A percentile compares a stretch with the other conserved stretches of the same genome.
phyloP scores from a whole-genome alignment of 2,797 vertebrate genomes.

The Pygocentrus nattereri region DNA sequence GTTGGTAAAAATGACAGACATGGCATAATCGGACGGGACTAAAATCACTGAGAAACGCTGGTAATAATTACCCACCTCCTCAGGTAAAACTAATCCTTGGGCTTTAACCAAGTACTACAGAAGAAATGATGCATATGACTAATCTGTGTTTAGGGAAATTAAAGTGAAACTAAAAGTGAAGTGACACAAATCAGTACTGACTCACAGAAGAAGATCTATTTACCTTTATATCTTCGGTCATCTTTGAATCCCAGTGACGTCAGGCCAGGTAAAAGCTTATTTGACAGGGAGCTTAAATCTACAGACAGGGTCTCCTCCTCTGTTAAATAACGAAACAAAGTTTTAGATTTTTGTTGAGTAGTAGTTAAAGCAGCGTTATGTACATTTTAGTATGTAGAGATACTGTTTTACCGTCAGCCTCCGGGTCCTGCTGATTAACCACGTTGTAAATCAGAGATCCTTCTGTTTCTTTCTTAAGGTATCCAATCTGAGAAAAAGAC shows the following conservation, averaged over 20 bases:
- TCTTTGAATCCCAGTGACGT: conserved; percentile 97
- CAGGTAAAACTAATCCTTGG: no score
- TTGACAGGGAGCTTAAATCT: conserved; percentile 93
- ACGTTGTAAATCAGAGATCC: conserved; percentile 89
- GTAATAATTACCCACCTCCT: no score
- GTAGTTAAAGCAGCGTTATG: no score
- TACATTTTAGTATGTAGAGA: no score
- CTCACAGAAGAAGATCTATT: neutral
- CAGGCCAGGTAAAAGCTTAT: conserved; percentile 93
- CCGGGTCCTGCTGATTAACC: conserved; percentile 91
- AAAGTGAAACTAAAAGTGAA: no score
- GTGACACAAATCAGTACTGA: no score
- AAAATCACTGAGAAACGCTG: no score
- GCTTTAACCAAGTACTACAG: no score
- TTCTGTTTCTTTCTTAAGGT: conserved; percentile 89
- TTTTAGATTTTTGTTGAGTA: neutral
- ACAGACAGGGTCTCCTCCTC: conserved; percentile 95
- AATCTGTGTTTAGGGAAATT: no score
- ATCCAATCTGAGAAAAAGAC: conserved; percentile 86
- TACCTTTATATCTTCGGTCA: conserved; percentile 93
- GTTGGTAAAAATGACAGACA: no score
- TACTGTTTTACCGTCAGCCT: conserved; percentile 86
- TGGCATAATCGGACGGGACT: no score
- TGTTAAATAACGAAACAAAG: conserved; percentile 62
- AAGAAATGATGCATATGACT: no score